phyloP scores from a whole-genome alignment of 2,888 invertebrate genomes.

The Mesoligia furuncula region DNA sequence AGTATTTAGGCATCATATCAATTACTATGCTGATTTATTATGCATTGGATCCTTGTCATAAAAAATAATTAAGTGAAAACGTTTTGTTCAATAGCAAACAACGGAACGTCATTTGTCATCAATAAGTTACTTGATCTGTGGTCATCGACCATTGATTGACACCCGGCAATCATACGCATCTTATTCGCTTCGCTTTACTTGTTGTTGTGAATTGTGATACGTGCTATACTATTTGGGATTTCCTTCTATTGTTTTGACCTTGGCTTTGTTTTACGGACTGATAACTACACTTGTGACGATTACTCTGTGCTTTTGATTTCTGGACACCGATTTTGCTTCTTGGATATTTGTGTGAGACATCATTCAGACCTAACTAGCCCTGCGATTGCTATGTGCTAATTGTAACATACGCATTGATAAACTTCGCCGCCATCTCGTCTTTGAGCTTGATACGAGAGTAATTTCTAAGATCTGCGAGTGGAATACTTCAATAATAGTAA shows the following conservation, averaged over 20 bases:
- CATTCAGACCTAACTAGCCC: slow-evolving; percentile 10
- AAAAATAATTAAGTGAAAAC: too few species aligned
- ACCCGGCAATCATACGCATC: too few species aligned
- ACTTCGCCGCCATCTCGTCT: slow-evolving; percentile 4
- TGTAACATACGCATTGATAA: slow-evolving; percentile 12
- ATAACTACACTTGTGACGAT: slow-evolving; percentile 9
- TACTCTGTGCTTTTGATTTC: slow-evolving; percentile 19
- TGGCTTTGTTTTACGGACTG: slow-evolving; percentile 8
- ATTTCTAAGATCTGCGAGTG: slow-evolving; percentile 17
- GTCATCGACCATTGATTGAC: too few species aligned
- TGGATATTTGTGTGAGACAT: slow-evolving; percentile 7
- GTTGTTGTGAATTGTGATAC: too few species aligned
- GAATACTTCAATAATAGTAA: slow-evolving; percentile 6
- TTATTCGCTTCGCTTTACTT: too few species aligned
- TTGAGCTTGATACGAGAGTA: slow-evolving; percentile 17
- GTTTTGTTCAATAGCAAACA: too few species aligned
- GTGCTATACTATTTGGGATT: slow-evolving; percentile 13
- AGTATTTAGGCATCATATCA: too few species aligned
- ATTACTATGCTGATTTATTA: too few species aligned
- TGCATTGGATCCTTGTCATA: too few species aligned
- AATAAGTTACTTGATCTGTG: too few species aligned
- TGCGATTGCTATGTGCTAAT: slow-evolving; percentile 5
- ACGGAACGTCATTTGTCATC: too few species aligned
- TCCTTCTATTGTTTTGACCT: slow-evolving; percentile 16
- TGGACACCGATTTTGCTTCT: slow-evolving; percentile 20